A percentile compares a stretch with the other conserved stretches of the same genome.
Conservation (phyloP, 1,140 invertebrate genomes). For the Bilobella aurantiaca region DNA sequence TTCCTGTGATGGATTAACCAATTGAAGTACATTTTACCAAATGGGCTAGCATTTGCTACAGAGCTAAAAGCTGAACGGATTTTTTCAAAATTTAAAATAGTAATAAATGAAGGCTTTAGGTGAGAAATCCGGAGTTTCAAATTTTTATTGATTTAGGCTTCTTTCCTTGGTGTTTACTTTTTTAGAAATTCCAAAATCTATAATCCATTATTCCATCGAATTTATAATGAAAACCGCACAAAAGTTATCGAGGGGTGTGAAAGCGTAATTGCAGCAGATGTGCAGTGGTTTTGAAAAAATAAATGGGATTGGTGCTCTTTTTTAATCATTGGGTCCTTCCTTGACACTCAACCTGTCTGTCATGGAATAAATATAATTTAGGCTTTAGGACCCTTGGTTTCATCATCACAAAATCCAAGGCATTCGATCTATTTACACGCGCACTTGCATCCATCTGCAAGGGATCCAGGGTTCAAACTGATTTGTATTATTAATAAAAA, state of each 20-base stretch:
- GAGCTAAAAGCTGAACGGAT: too few species aligned
- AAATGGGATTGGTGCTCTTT: background rate
- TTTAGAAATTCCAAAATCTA: background rate
- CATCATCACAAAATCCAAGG: background rate
- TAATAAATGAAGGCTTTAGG: too few species aligned
- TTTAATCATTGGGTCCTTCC: background rate
- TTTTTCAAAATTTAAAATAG: too few species aligned
- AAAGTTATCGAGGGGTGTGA: background rate
- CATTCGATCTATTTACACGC: background rate
- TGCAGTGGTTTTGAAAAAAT: background rate
- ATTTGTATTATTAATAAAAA: background rate
- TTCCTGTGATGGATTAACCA: too few species aligned
- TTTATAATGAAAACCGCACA: background rate
- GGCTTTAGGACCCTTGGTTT: background rate
- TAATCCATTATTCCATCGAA: background rate
- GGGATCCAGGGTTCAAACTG: too few species aligned
- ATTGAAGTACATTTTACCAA: too few species aligned
- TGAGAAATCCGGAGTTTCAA: too few species aligned
- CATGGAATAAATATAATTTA: conserved; percentile 1
- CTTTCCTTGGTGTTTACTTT: too few species aligned
- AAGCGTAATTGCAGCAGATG: background rate
- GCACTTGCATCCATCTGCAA: background rate
- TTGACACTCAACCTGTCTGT: conserved; percentile 2
- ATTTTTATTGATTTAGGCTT: too few species aligned
- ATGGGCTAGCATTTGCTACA: too few species aligned